Evolutionary conservation across 2,797 vertebrate species (phyloP).

Genomic region (Melanotaenia boesemani): DNA sequence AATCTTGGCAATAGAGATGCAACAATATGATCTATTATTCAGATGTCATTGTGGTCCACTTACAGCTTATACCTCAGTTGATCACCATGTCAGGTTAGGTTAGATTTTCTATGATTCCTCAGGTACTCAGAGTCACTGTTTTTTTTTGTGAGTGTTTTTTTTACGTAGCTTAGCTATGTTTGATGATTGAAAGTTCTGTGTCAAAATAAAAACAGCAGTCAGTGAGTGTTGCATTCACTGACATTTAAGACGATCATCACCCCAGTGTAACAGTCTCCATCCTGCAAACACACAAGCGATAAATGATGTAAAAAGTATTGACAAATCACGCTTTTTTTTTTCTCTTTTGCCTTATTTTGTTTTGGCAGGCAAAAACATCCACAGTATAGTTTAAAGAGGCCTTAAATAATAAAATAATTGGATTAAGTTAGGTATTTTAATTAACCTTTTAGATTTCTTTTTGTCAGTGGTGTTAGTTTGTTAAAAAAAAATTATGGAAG

Average conservation of each 20-base stretch:
- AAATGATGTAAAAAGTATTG: slow-evolving; percentile 20
- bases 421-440: slow-evolving; percentile 12
- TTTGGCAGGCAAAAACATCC: background rate
- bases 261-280: slow-evolving; percentile 33
- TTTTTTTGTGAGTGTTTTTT: background rate
- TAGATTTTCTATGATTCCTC: slow-evolving; percentile 44
- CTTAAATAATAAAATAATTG: slow-evolving; percentile 30
- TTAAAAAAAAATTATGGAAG: slow-evolving; percentile 24
- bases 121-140: slow-evolving; percentile 55
- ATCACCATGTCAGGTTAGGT: background rate
- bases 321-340: slow-evolving; percentile 19
- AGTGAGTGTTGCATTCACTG: slow-evolving; percentile 17
- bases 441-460: background rate
- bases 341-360: slow-evolving; percentile 5
- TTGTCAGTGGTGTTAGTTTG: background rate
- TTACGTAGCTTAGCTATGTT: slow-evolving; percentile 18
- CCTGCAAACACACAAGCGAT: slow-evolving; percentile 23
- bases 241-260: slow-evolving; percentile 52
- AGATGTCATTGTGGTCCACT: slow-evolving; percentile 8
- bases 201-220: slow-evolving; percentile 2
- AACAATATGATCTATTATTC: slow-evolving; percentile 8
- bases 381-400: slow-evolving; percentile 35
- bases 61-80: slow-evolving; percentile 6
- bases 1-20: slow-evolving; percentile 41
- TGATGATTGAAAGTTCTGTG: slow-evolving; percentile 4